A percentile compares a stretch with the other conserved stretches of the same genome.
Evolutionary conservation across 1,140 invertebrate species (phyloP).

Genomic region (Drosophila dunni): DNA sequence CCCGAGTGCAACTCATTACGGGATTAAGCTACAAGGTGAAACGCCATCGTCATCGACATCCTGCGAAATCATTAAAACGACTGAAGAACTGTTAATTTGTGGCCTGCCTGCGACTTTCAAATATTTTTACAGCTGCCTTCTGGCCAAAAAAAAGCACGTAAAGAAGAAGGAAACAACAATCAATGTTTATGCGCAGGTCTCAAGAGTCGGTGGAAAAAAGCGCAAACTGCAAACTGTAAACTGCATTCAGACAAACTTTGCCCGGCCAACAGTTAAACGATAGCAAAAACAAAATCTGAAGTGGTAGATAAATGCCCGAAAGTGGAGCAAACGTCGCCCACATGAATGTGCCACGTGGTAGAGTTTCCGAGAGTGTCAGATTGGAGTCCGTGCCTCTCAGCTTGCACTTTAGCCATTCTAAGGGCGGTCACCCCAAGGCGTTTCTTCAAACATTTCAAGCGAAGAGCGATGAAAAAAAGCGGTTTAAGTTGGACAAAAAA

Average conservation of each 20-base stretch:
- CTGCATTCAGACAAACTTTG: constrained; percentile 42
- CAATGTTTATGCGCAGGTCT: constrained; percentile 66
- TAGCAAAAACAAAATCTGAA: constrained; percentile 64
- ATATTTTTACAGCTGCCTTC: constrained; percentile 36
- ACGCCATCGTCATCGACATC: constrained; percentile 27
- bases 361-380: constrained; percentile 40
- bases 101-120: constrained; percentile 22
- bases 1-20: constrained; percentile 76
- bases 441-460: constrained; percentile 15
- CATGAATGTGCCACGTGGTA: constrained; percentile 49
- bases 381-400: constrained; percentile 11
- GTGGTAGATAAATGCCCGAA: constrained; percentile 66
- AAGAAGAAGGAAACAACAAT: constrained; percentile 47
- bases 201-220: constrained; percentile 58
- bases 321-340: constrained; percentile 38
- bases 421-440: constrained; percentile 21
- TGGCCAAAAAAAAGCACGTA: neutral
- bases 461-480: neutral
- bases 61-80: constrained; percentile 17
- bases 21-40: constrained; percentile 64
- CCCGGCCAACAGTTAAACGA: constrained; percentile 21
- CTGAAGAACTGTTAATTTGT: constrained; percentile 44
- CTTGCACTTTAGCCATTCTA: constrained; percentile 46
- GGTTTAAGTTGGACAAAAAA: neutral
- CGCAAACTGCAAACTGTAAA: constrained; percentile 8